Conservation (phyloP, 2,888 invertebrate genomes). For the Maniola hyperantus region DNA sequence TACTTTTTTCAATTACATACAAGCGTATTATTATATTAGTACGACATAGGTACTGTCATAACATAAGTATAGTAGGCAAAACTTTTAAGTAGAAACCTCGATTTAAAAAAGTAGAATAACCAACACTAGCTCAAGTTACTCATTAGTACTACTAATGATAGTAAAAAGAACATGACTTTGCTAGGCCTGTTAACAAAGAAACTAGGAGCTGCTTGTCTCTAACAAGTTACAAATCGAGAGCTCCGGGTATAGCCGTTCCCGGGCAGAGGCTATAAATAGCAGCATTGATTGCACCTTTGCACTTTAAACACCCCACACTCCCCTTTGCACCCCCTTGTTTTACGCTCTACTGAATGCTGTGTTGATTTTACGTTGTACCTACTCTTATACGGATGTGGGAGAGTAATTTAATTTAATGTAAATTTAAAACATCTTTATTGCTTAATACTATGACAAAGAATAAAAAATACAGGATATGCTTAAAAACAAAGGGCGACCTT, state of each 20-base stretch:
- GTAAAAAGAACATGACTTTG: background rate
- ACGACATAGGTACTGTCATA: no score
- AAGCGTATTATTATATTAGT: no score
- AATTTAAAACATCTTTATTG: no score
- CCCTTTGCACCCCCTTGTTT: conserved; percentile 27
- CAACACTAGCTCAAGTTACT: background rate
- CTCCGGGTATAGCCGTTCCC: conserved; percentile 40
- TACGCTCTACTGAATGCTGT: conserved; percentile 17
- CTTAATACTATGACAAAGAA: no score
- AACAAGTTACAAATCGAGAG: conserved; percentile 24
- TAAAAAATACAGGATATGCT: no score
- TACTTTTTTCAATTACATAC: no score
- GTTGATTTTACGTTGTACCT: conserved; percentile 18
- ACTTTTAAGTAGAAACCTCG: background rate
- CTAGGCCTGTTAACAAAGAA: conserved; percentile 10
- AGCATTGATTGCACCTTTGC: conserved; percentile 62
- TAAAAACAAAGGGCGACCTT: no score
- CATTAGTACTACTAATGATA: background rate
- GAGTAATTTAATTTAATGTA: background rate
- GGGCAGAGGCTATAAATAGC: conserved; percentile 61
- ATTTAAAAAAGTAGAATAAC: background rate
- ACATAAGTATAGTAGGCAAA: no score
- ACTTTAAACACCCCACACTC: conserved; percentile 48
- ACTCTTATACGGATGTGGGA: background rate
- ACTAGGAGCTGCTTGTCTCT: background rate